Evolutionary conservation across 1,140 invertebrate genomes (phyloP).

Genomic region (Vollenhovia emeryi): DNA sequence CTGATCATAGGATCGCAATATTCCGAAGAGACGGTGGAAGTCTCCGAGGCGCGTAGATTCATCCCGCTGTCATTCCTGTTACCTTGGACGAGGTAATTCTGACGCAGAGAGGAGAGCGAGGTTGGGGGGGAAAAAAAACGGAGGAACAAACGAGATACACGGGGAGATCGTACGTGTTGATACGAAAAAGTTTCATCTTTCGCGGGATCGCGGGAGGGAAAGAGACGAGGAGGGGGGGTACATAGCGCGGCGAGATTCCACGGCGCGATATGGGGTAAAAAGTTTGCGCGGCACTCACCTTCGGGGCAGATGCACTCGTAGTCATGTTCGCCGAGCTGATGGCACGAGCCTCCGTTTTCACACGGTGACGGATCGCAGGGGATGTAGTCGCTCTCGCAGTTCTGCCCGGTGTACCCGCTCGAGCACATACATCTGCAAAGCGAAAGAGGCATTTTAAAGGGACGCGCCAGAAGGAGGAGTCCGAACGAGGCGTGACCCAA

Average conservation of each 20-base stretch:
- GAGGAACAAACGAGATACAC: not conserved
- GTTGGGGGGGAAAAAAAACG: not conserved
- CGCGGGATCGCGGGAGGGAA: too few relatives aligned
- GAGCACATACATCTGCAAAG: constrained; percentile 93
- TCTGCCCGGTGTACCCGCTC: constrained; percentile 94
- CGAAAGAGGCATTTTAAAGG: not conserved
- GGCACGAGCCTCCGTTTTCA: constrained; percentile 94
- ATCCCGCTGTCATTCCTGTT: constrained; percentile 27
- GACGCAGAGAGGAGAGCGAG: not conserved
- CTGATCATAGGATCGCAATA: constrained; percentile 7
- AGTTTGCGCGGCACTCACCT: constrained; percentile 88
- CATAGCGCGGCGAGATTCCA: not conserved
- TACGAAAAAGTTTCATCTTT: constrained; percentile 56
- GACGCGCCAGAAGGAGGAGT: not conserved
- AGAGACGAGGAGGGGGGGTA: too few relatives aligned
- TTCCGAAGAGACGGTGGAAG: not conserved
- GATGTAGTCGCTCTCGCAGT: constrained; percentile 96
- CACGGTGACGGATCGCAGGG: constrained; percentile 96
- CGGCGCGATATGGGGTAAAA: not conserved
- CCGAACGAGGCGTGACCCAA: not conserved
- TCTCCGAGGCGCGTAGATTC: not conserved
- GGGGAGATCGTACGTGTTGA: constrained; percentile 39
- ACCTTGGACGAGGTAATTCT: constrained; percentile 15
- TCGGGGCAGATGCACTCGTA: constrained; percentile 95
- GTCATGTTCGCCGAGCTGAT: constrained; percentile 89